Evolutionary conservation across 1,140 invertebrate species (phyloP).

Genomic region (Polypedilum vanderplanki): DNA sequence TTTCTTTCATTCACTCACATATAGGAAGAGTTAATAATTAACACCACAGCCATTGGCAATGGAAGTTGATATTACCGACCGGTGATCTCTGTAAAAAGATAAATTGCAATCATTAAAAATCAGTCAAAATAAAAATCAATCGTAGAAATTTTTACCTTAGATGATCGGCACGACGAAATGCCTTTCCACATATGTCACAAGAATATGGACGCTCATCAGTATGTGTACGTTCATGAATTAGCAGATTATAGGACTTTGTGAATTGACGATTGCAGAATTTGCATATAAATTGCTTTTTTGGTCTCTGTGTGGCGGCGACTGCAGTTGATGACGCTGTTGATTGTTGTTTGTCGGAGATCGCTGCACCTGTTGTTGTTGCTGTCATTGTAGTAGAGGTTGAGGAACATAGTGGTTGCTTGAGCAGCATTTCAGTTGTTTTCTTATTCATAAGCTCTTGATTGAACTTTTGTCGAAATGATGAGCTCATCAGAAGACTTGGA

Average conservation of each 20-base stretch:
- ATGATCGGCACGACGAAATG: slow-evolving; percentile 93
- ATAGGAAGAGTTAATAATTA: no score
- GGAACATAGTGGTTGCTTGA: slow-evolving; percentile 57
- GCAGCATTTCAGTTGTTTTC: slow-evolving; percentile 39
- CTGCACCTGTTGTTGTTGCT: not conserved
- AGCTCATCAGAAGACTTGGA: slow-evolving; percentile 30
- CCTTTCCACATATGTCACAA: slow-evolving; percentile 96
- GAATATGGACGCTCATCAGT: slow-evolving; percentile 97
- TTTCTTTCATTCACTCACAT: no score
- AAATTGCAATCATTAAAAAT: not conserved
- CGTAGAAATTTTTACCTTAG: slow-evolving; percentile 50
- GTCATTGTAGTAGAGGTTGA: not conserved
- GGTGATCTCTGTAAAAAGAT: slow-evolving; percentile 11
- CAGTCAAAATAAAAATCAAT: not conserved
- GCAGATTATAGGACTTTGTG: slow-evolving; percentile 95
- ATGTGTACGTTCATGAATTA: slow-evolving; percentile 96
- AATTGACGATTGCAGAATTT: slow-evolving; percentile 95
- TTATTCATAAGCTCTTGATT: slow-evolving; percentile 37
- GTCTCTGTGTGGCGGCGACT: slow-evolving; percentile 54
- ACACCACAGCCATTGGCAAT: slow-evolving; percentile 1
- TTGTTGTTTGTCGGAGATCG: slow-evolving; percentile 38
- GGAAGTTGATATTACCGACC: slow-evolving; percentile 16
- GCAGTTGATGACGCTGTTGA: slow-evolving; percentile 47
- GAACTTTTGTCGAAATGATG: slow-evolving; percentile 31
- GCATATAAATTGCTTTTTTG: slow-evolving; percentile 97